A percentile compares a stretch with the other conserved stretches of the same genome.
Evolutionary conservation across 2,113 vertebrate genomes (phyloP).

Genomic region (Miniopterus natalensis): DNA sequence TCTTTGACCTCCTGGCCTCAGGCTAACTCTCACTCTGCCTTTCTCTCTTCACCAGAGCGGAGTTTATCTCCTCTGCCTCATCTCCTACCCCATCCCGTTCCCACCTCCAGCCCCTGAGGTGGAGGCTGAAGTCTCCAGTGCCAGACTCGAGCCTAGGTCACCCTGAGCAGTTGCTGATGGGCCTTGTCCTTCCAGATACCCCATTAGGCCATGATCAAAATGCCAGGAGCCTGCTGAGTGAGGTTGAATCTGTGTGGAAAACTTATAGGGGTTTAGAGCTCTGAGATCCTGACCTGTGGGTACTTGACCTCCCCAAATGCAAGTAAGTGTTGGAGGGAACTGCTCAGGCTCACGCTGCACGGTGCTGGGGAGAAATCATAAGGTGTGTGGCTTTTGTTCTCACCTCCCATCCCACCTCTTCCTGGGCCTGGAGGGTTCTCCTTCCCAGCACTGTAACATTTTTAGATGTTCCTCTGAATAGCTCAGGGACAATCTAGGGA

Average conservation of each 20-base stretch:
- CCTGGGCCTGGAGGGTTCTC: not conserved
- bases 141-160: not conserved
- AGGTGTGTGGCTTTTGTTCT: not conserved
- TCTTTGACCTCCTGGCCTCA: conserved; percentile 57
- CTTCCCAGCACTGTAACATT: not conserved
- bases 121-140: not conserved
- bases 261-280: not conserved
- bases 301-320: too few relatives aligned
- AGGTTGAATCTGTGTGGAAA: not conserved
- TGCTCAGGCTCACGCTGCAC: not conserved
- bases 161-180: not conserved
- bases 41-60: not conserved
- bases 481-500: not conserved
- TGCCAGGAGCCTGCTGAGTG: not conserved
- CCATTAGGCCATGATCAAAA: not conserved
- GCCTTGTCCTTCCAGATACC: not conserved
- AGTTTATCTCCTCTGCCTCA: not conserved
- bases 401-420: fast-evolving
- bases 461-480: not conserved
- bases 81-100: not conserved
- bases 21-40: not conserved
- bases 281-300: not conserved
- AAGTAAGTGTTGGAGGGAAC: not conserved
- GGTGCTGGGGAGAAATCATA: not conserved
- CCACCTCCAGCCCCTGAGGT: not conserved